Base-by-base conservation (phyloP, 2,113 vertebrate species). In the Grallaria varia region DNA sequence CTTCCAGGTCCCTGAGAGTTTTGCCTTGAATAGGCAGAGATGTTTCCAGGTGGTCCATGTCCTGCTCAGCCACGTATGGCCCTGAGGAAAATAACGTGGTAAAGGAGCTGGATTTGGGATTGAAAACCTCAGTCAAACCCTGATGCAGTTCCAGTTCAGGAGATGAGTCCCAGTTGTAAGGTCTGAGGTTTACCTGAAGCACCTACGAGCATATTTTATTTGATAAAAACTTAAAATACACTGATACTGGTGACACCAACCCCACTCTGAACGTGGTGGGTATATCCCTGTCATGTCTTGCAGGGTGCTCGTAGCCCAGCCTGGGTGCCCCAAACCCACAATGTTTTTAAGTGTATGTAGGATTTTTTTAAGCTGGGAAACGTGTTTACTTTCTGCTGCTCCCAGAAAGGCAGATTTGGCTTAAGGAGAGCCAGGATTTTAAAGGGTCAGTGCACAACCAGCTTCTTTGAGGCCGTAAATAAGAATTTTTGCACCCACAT, bases 251-350 rank as follows among this genome's bases (percentile, higher is more conserved):
- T 68, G 83, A 37, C 23, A 59, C 60, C 44, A 63, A 4, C 35
- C 33, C 67, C 0, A 0, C 53, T 90, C n/a, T 77, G 93, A 69
- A 33, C 0, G 0, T 52, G 68, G 15, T 15, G 10, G 7, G 28
- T n/a, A 12, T 8, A 3, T 33, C 72, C 60, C 30, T 31, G 45
- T 25, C 13, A 18, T n/a, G 60, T 42, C 17, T 44, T 4, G 9
- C 2, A 2, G 21, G 27, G 14, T 45, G 12, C 10, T 4, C 39
- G 33, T 15, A 60, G 53, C 37, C 37, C 30, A 23, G 3, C 74
- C 42, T 62, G 64, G 14, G 82, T 75, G 6, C 71, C 30, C 35
- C 66, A 16, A 60, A 24, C 20, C 42, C 45, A 4, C 1, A 1
- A 20, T 2, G 1, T n/a, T 40, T 66, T 71, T 8, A 35, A 56